Base-by-base conservation (phyloP, 2,888 invertebrate species). In the Rhodophaea formosa region DNA sequence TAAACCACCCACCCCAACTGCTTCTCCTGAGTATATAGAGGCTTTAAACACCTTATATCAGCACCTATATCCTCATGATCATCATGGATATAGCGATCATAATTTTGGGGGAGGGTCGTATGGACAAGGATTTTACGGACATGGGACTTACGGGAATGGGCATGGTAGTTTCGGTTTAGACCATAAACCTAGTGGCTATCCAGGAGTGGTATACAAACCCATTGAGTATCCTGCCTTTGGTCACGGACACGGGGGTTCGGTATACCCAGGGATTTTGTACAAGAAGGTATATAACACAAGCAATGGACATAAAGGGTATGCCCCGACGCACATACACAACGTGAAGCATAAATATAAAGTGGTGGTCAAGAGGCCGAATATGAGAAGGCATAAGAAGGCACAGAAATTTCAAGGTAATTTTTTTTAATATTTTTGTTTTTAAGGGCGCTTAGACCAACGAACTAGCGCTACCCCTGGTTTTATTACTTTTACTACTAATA, bases 21-120 rank as follows among this genome's bases (percentile, higher is more conserved):
- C 80, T 8, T 75, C 89, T 0, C 88, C 91, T 0, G 89, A 89
- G 39, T 90, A 88, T 42, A 90, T 89, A 54, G 84, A 85, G 46
- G 89, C 89, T 0, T 69, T 88, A n/a, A 88, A 89, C 39, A 79
- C 81, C 0, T 53, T 90, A 8, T 77, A 89, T 17, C 84, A 88
- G 30, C 45, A 30, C 8, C 6, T 55, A 6, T 43, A 30, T 14
- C 74, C 87, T 1, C 79, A 80, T 39, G 78, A 75, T 23, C 23
- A 23, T 0, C 74, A 81, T 29, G 71, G 64, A 8, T 62, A 70
- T 43, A 62, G 64, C 0, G 43, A 67, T 29, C 42, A 65, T 56
- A 43, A 65, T 47, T 63, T 59, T 10, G 60, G 58, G n/a, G 57
- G 39, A 12, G 56, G 47, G 1, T 12, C 43, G 7, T 32, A 56